Evolutionary conservation across 92 coral and sea anemone genomes (phyloP).

Genomic region (Epizoanthus illoricatus): DNA sequence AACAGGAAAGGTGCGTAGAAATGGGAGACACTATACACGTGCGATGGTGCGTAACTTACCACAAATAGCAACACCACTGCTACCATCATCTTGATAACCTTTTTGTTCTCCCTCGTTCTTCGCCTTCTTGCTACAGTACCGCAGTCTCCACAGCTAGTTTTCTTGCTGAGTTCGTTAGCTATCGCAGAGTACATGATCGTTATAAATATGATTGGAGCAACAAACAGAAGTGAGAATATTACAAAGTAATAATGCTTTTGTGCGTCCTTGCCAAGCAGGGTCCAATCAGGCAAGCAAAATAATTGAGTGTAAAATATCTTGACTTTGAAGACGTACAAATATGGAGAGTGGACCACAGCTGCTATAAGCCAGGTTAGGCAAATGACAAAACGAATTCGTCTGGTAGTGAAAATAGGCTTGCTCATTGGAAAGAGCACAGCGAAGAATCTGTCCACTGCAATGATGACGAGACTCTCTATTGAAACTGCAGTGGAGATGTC

Average conservation of each 20-base stretch:
- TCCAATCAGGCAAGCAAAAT: neutral
- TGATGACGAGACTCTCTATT: conserved; percentile 1
- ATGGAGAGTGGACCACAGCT: neutral
- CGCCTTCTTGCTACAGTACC: neutral
- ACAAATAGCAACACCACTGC: conserved; percentile 11
- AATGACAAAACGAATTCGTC: conserved; percentile 8
- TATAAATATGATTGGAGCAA: neutral
- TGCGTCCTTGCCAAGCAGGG: neutral
- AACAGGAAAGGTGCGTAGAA: neutral
- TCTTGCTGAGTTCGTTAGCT: neutral
- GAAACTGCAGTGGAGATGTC: conserved; percentile 14
- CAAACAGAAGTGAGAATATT: neutral
- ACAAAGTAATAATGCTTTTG: neutral
- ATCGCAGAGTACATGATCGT: conserved; percentile 3
- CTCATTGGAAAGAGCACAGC: neutral
- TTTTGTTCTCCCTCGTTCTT: neutral
- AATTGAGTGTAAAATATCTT: neutral
- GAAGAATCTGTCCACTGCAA: conserved; percentile 5
- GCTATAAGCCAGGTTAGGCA: conserved; percentile 4
- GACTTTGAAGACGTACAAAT: neutral
- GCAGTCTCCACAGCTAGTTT: neutral
- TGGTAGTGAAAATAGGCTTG: conserved; percentile 2
- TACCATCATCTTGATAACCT: conserved; percentile 5
- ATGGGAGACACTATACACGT: neutral
- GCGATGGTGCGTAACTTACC: neutral